These are phyloP conservation scores for Platycnemis pennipes DNA, from an alignment of 2,888 invertebrate species.

Conservation along the genomic window DNA sequence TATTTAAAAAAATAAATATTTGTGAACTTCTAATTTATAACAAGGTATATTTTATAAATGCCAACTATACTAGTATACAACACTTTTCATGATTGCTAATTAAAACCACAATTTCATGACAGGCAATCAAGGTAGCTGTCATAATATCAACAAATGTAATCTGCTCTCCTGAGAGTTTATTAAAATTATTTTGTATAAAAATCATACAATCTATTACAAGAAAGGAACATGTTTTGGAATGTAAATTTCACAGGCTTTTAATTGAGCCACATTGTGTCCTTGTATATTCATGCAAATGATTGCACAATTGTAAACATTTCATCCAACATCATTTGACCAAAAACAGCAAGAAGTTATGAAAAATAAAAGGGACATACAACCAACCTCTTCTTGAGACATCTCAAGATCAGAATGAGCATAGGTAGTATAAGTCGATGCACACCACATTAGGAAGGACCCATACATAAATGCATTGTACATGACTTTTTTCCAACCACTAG, in stretches of 20 bases:
- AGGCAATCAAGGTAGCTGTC: background rate
- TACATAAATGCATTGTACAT: background rate
- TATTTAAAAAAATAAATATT: constrained; percentile 29
- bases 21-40: background rate
- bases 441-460: background rate
- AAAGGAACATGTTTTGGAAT: constrained; percentile 5
- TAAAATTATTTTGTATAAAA: background rate
- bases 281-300: background rate
- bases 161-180: background rate
- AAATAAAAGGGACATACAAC: background rate
- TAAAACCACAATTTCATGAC: constrained; percentile 4
- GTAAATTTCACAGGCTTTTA: background rate
- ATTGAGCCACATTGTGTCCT: background rate
- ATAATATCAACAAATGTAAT: background rate
- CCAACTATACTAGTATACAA: background rate
- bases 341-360: background rate
- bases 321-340: background rate
- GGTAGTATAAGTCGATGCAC: background rate
- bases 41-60: background rate
- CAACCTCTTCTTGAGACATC: background rate
- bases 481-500: background rate
- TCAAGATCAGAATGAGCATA: background rate
- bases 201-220: background rate
- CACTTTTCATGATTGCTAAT: background rate
- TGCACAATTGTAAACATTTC: background rate